Evolutionary conservation across 1,140 invertebrate species (phyloP).

Genomic region (Microplitis demolitor): DNA sequence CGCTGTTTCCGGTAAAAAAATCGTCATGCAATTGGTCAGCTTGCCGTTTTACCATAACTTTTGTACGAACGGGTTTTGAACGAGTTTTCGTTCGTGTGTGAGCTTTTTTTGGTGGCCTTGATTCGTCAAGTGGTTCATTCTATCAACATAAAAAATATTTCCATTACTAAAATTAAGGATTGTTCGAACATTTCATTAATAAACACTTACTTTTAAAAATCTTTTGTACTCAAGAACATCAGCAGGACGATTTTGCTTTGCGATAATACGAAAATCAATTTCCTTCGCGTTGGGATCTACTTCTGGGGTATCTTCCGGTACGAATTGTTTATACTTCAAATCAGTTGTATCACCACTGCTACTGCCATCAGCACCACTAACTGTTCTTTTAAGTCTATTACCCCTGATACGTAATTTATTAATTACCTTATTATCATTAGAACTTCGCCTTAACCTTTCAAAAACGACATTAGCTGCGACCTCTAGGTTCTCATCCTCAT

Average conservation of each 20-base stretch:
- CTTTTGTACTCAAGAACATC: constrained; percentile 48
- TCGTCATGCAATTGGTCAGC: neutral
- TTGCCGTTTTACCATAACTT: constrained; percentile 47
- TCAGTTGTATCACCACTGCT: constrained; percentile 23
- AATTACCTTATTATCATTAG: constrained; percentile 24
- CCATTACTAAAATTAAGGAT: neutral
- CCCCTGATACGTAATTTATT: constrained; percentile 4
- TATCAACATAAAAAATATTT: constrained; percentile 23
- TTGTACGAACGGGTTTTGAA: constrained; percentile 38
- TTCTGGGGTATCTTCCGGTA: constrained; percentile 20
- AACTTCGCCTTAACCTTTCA: constrained; percentile 43
- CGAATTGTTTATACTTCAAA: constrained; percentile 31
- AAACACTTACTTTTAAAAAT: constrained; percentile 42
- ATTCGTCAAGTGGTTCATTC: constrained; percentile 44
- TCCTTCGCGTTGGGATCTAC: constrained; percentile 31
- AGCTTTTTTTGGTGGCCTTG: constrained; percentile 44
- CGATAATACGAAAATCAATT: constrained; percentile 42
- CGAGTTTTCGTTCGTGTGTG: constrained; percentile 36
- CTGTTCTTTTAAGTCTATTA: constrained; percentile 35
- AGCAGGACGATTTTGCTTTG: constrained; percentile 44
- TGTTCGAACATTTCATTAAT: neutral
- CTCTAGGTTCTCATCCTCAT: constrained; percentile 43
- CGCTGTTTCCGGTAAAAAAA: neutral
- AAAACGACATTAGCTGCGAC: constrained; percentile 53
- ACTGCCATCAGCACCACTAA: neutral